Base-by-base conservation (phyloP, 2,888 invertebrate genomes). In the Xanthostigma xanthostigma region DNA sequence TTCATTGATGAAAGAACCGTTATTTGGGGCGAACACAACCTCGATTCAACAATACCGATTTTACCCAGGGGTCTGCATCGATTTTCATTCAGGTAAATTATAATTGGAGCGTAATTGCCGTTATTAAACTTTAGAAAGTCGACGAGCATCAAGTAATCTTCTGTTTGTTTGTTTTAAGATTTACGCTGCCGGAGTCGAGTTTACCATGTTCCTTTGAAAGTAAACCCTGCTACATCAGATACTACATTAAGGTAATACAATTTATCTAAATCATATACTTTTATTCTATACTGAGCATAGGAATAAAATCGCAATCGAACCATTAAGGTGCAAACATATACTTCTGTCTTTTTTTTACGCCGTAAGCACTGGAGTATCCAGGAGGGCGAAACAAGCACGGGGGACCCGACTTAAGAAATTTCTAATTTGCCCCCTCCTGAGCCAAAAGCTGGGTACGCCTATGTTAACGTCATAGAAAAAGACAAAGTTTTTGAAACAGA, bases 191-290 rank as follows among this genome's bases (percentile, higher is more conserved):
- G 8, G 83, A 84, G 64, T 78, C 78, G 55, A 75, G 75, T 53
- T 67, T 86, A 55, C 84, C 85, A 0, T 84, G 84, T 61, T 84
- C 84, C 6, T 81, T 85, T 62, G 85, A 86, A 63, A 82, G 82
- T 59, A 78, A 78, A 60, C 76, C 79, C 42, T 81, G 81, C 51
- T 81, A 77, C 54, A 78, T 85, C 52, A 71, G 84, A 41, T 85
- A 84, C 63, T 84, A 82, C 62, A 75, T 81, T 54, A 80, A 80
- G 69, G 79, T 70, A 46, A 33, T n/a, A 12, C 38, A 57, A 56
- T 54, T 17, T n/a, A n/a, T n/a, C n/a, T n/a, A n/a, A n/a, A n/a
- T n/a, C n/a, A n/a, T n/a, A n/a, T n/a, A n/a, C n/a, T n/a, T n/a
- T n/a, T n/a, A n/a, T n/a, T n/a, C n/a, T n/a, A n/a, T n/a, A n/a